These are phyloP conservation scores for Austrofundulus limnaeus DNA, from an alignment of 2,113 vertebrate species.

Conservation along the genomic window DNA sequence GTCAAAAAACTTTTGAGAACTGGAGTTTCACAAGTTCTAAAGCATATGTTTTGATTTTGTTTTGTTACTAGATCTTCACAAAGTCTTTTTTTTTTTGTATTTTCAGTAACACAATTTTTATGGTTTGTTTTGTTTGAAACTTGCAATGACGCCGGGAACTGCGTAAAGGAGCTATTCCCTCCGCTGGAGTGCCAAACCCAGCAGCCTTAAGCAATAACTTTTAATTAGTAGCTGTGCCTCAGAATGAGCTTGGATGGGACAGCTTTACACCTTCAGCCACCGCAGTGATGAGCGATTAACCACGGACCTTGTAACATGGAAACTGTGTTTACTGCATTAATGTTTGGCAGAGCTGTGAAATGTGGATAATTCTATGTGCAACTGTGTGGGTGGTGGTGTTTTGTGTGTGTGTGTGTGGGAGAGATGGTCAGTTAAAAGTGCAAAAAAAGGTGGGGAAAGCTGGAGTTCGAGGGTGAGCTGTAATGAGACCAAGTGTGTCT, in stretches of 20 bases:
- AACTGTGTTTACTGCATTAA: slow-evolving; percentile 15
- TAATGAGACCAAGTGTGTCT: slow-evolving; percentile 18
- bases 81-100: neutral
- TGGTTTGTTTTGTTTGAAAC: neutral
- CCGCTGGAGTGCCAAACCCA: slow-evolving; percentile 32
- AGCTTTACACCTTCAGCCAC: slow-evolving; percentile 29
- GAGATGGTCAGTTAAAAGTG: slow-evolving; percentile 3
- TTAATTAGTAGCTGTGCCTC: slow-evolving; percentile 41
- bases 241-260: slow-evolving; percentile 9
- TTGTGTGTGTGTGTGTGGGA: slow-evolving; percentile 1
- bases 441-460: neutral
- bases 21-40: too few relatives aligned
- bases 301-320: slow-evolving; percentile 26
- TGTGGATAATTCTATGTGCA: slow-evolving; percentile 24
- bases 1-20: too few relatives aligned
- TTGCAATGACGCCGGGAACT: neutral
- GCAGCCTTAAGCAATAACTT: slow-evolving; percentile 40
- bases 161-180: slow-evolving; percentile 21
- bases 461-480: slow-evolving; percentile 1
- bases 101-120: neutral
- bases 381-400: neutral
- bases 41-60: too few relatives aligned
- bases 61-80: too few relatives aligned
- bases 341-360: slow-evolving; percentile 14
- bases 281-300: slow-evolving; percentile 36